Evolutionary conservation across 2,113 vertebrate genomes (phyloP), one percentile per base, ranked within the genome.

Genomic region (Menidia beryllina): DNA sequence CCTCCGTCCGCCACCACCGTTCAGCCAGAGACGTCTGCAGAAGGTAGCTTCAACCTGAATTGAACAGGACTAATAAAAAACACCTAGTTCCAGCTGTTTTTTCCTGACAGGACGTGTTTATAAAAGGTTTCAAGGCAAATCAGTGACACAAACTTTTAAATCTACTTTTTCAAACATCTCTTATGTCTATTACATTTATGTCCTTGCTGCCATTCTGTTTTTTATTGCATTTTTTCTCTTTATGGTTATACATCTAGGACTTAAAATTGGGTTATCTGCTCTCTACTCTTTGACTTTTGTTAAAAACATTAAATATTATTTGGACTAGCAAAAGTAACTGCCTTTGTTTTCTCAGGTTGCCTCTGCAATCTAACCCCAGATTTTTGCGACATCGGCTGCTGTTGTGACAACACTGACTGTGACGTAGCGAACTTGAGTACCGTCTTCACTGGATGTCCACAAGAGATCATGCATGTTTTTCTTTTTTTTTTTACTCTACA

Each of bases 301-400:
- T 14, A 7, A 38, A n/a, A 8, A 3, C 3, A 13, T 23, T 38
- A 5, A 38, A 57, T 39, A 12, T 66, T 27, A 13, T 52, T 15
- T 20, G 9, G 3, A 21, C 20, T 38, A 39, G 24, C 36, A 1
- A 25, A 2, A 13, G 1, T 45, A 0, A 45, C 70, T 34, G 25
- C 9, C 83, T 3, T 50, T 70, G 7, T 75, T 47, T 23, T 77
- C 39, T 15, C 63, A 94, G 93, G n/a, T 26, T 94, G 94, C 60
- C 25, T 76, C 25, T 94, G 94, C 72, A 82, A 94, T 69, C 39
- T 94, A 52, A 93, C 86, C 3, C 87, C 90, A 26, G 79, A 59
- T 41, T 91, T 93, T 59, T 94, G 93, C 63, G 93, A 94, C 72
- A 87, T 94, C 5, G 89, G 89, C 74, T 94, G 94, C 82, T 94